Evolutionary conservation across 92 coral and sea anemone species (phyloP).

Genomic region (Meandrina meandrites): DNA sequence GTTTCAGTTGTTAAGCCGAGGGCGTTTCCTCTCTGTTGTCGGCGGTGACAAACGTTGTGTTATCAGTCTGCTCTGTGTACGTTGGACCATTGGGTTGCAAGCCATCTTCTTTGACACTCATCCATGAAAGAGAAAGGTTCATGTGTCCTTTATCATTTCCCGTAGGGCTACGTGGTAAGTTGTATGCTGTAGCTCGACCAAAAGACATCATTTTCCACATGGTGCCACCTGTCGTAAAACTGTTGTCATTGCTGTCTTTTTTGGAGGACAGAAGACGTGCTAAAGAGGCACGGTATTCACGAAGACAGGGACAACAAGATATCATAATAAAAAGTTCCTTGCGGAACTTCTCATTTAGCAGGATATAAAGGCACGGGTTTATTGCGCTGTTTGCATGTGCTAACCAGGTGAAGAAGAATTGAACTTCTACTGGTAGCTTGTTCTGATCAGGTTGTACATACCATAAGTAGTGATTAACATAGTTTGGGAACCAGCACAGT

Average conservation of each 20-base stretch:
- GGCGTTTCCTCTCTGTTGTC: neutral
- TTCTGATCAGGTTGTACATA: neutral
- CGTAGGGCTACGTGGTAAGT: constrained; percentile 25
- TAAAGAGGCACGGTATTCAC: neutral
- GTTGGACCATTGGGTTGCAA: constrained; percentile 4
- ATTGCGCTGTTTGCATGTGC: constrained; percentile 54
- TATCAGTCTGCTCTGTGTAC: neutral
- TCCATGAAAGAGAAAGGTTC: constrained; percentile 30
- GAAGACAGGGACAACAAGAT: constrained; percentile 22
- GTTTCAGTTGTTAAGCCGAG: neutral
- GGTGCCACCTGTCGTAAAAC: neutral
- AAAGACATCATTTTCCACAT: constrained; percentile 32
- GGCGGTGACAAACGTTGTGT: neutral
- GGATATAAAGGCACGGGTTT: constrained; percentile 44
- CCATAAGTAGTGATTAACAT: constrained; percentile 41
- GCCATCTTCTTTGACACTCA: constrained; percentile 15
- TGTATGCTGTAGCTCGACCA: constrained; percentile 23
- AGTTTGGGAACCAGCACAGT: constrained; percentile 50
- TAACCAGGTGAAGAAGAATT: constrained; percentile 30
- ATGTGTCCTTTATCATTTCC: constrained; percentile 2
- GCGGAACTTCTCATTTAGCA: constrained; percentile 44
- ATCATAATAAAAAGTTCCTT: constrained; percentile 9
- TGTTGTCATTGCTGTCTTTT: neutral
- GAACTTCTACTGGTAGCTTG: neutral
- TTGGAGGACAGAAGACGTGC: neutral